Conservation (phyloP, 2,113 vertebrate species). For the Apaloderma vittatum region DNA sequence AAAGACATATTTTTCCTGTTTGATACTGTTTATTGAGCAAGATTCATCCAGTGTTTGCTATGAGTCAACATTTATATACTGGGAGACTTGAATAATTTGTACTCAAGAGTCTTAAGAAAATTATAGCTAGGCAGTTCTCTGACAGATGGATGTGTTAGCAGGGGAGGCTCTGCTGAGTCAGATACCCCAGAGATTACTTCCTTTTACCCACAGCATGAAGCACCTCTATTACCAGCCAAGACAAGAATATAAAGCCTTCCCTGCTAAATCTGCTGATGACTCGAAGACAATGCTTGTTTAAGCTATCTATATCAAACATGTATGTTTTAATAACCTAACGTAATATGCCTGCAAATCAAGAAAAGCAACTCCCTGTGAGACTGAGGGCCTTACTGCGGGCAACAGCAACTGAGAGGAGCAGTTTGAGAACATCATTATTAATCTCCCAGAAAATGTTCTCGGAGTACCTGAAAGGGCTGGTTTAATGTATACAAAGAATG, state of each 20-base stretch:
- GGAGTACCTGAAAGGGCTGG: background rate
- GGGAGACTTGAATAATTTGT: background rate
- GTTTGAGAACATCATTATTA: background rate
- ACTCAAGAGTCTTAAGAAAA: background rate
- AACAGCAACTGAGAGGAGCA: background rate
- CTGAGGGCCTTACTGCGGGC: background rate
- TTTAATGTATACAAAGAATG: background rate
- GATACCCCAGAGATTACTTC: background rate
- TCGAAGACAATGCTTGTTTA: background rate
- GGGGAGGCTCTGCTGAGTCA: conserved; percentile 40
- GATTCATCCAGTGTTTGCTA: background rate
- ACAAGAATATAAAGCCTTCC: background rate
- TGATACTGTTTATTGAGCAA: background rate
- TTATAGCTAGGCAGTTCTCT: background rate
- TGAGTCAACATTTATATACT: background rate
- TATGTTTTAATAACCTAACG: accelerated
- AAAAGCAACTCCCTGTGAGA: background rate
- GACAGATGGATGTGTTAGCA: conserved; percentile 58
- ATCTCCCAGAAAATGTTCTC: background rate
- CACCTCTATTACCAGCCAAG: background rate
- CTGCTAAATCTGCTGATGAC: background rate
- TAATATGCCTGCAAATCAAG: background rate
- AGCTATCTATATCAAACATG: background rate
- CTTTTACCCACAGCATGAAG: conserved; percentile 20
- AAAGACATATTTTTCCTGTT: background rate